phyloP scores from a whole-genome alignment of 2,797 vertebrate species.

The Epinephelus malabaricus region DNA sequence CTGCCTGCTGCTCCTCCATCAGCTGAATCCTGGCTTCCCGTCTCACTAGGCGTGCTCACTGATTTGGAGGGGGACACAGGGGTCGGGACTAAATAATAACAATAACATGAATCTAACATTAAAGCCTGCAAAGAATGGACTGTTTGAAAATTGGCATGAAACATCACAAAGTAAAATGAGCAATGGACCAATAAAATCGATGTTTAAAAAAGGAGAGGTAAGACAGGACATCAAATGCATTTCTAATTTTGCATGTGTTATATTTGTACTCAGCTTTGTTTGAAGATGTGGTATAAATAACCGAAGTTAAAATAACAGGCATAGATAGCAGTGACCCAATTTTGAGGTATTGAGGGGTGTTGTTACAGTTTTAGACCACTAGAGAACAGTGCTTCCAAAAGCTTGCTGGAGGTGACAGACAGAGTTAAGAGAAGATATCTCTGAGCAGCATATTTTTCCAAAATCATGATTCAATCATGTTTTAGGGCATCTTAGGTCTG shows the following conservation, averaged over 20 bases:
- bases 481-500: not conserved
- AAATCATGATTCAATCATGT: constrained; percentile 1
- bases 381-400: constrained; percentile 60
- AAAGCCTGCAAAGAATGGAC: constrained; percentile 92
- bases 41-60: constrained; percentile 98
- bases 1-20: constrained; percentile 93
- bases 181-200: constrained; percentile 68
- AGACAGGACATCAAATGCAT: constrained; percentile 86
- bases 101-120: constrained; percentile 93
- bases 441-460: constrained; percentile 1
- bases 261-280: constrained; percentile 26
- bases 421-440: not conserved
- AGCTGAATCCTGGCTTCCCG: constrained; percentile 97
- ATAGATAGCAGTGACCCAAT: constrained; percentile 36
- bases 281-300: constrained; percentile 46
- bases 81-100: constrained; percentile 97
- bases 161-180: constrained; percentile 65
- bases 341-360: constrained; percentile 47
- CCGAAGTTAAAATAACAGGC: constrained; percentile 19
- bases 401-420: constrained; percentile 12
- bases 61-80: constrained; percentile 98
- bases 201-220: constrained; percentile 73
- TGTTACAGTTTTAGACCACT: constrained; percentile 68
- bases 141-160: constrained; percentile 78
- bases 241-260: constrained; percentile 74